Evolutionary conservation across 2,797 vertebrate species (phyloP).

Genomic region (Chaetophractus vellerosus): DNA sequence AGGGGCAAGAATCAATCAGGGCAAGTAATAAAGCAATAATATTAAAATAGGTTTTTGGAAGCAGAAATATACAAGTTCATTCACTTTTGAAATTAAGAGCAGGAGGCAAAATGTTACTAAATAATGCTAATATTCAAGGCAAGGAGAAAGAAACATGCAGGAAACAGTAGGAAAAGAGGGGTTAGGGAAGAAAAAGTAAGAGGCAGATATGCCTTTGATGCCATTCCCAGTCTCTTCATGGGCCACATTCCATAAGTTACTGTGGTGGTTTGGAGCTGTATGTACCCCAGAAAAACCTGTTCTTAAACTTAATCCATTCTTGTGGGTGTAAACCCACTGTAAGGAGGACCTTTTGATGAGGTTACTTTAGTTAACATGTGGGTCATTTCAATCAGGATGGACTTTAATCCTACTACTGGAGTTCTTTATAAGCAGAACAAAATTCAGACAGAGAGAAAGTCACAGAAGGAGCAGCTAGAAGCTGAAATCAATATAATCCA

Average conservation of each 20-base stretch:
- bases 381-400: no score
- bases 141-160: constrained; percentile 25
- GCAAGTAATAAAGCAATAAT: not conserved
- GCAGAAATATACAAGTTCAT: constrained; percentile 23
- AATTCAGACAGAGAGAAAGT: no score
- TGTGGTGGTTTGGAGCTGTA: no score
- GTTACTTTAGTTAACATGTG: no score
- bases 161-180: not conserved
- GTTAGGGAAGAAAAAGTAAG: not conserved
- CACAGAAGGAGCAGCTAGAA: no score
- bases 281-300: no score
- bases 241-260: not conserved
- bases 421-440: no score
- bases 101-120: constrained; percentile 19
- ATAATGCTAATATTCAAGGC: constrained; percentile 29
- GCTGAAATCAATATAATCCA: no score
- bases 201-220: not conserved
- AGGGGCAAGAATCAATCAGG: not conserved
- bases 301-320: no score
- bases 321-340: no score
- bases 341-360: no score
- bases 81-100: constrained; percentile 60
- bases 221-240: not conserved
- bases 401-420: no score
- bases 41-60: constrained; percentile 20